A percentile compares a stretch with the other conserved stretches of the same genome.
phyloP scores from a whole-genome alignment of 2,113 vertebrate species.

The Burhinus oedicnemus region DNA sequence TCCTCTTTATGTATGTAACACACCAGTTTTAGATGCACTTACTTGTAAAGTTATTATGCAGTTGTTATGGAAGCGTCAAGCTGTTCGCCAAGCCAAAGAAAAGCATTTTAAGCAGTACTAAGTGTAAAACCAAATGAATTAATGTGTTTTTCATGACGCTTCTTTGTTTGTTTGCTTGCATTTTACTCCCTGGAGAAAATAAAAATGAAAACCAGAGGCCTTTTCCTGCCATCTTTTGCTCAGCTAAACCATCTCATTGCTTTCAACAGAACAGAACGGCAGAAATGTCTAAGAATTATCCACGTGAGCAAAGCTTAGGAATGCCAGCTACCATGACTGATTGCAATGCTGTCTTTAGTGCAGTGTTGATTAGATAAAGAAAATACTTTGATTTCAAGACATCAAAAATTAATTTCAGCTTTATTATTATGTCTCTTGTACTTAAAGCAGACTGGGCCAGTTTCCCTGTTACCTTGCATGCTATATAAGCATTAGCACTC shows the following conservation, averaged over 20 bases:
- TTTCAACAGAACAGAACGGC: not conserved
- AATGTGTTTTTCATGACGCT: not conserved
- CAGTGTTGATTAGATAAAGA: not conserved
- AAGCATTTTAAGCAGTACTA: not conserved
- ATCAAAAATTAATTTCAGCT: not conserved
- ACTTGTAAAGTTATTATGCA: not conserved
- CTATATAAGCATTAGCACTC: not conserved
- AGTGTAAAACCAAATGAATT: not conserved
- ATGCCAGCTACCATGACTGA: not conserved
- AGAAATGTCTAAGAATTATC: not conserved
- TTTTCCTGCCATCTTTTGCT: not conserved
- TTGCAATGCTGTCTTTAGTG: not conserved
- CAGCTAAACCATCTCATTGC: not conserved
- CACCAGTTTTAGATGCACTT: not conserved
- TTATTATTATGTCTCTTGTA: not conserved
- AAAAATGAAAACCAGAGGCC: not conserved
- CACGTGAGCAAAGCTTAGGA: not conserved
- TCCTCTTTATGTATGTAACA: not conserved
- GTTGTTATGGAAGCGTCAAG: not conserved
- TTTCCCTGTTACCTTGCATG: not conserved
- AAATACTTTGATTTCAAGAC: conserved; percentile 12
- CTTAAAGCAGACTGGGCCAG: not conserved
- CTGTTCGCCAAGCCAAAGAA: not conserved
- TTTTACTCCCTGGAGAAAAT: conserved; percentile 19
- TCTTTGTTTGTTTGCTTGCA: not conserved